phyloP scores from a whole-genome alignment of 2,888 invertebrate genomes.

The Rosalia funebris region DNA sequence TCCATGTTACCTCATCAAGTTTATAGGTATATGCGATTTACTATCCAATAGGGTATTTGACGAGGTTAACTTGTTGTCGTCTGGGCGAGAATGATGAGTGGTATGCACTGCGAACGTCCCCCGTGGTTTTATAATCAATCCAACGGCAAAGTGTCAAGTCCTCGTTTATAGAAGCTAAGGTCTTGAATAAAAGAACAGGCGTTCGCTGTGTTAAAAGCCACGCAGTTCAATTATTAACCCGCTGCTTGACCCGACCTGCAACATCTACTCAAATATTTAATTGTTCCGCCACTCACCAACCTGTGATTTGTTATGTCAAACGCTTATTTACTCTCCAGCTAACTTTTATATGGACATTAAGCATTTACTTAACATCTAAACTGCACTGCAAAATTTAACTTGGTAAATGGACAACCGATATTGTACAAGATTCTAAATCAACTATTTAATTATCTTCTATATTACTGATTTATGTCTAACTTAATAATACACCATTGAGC shows the following conservation, averaged over 20 bases:
- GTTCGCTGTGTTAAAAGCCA: conserved; percentile 65
- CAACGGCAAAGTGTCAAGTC: conserved; percentile 64
- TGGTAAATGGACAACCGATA: conserved; percentile 37
- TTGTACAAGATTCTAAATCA: conserved; percentile 33
- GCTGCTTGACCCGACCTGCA: conserved; percentile 63
- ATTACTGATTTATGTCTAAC: conserved; percentile 35
- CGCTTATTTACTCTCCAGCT: conserved; percentile 57
- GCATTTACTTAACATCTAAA: conserved; percentile 46
- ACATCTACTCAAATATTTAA: conserved; percentile 65
- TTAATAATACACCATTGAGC: conserved; percentile 30
- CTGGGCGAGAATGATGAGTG: conserved; percentile 48
- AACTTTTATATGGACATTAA: conserved; percentile 49
- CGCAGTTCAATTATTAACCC: conserved; percentile 64
- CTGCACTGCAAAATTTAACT: conserved; percentile 45
- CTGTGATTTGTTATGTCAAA: conserved; percentile 61
- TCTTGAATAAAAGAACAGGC: conserved; percentile 65
- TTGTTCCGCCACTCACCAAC: conserved; percentile 62
- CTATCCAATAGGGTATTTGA: conserved; percentile 18
- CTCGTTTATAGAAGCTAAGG: conserved; percentile 64
- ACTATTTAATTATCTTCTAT: conserved; percentile 36
- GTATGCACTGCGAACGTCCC: conserved; percentile 50
- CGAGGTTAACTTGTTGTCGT: conserved; percentile 26
- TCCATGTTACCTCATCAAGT: neutral
- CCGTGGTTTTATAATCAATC: conserved; percentile 62
- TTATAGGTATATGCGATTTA: neutral